Conservation (phyloP, 2,888 invertebrate genomes). For the Nymphalis urticae region DNA sequence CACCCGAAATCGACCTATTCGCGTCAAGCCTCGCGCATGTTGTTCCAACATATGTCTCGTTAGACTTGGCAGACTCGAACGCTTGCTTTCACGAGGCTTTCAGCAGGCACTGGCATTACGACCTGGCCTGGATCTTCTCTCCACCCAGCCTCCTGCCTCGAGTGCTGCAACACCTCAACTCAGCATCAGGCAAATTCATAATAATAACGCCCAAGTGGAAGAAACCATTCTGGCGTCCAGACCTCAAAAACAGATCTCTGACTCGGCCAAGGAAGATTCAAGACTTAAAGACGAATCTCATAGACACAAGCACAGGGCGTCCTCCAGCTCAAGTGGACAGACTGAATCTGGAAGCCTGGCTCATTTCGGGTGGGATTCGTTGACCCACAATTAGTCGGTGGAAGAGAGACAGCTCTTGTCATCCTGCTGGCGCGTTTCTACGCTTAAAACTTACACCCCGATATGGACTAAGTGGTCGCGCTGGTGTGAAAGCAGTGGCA, state of each 20-base stretch:
- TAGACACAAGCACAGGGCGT: background rate
- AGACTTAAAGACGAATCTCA: background rate
- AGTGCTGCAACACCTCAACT: background rate
- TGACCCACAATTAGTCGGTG: no score
- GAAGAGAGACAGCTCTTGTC: background rate
- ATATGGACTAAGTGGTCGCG: slow-evolving; percentile 31
- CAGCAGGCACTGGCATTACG: background rate
- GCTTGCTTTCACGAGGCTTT: no score
- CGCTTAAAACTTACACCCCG: slow-evolving; percentile 29
- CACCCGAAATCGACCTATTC: no score
- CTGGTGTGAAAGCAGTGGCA: no score
- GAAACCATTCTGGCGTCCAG: background rate
- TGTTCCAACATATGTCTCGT: no score
- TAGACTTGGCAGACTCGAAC: no score
- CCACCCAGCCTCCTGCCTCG: background rate
- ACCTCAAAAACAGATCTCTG: background rate
- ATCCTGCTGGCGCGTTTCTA: slow-evolving; percentile 34
- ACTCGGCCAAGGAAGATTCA: background rate
- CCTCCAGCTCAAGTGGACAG: no score
- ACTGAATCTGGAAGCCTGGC: no score
- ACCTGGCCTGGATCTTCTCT: background rate
- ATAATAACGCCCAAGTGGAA: background rate
- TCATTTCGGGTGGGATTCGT: no score
- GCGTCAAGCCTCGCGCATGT: no score
- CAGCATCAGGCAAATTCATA: background rate